Evolutionary conservation across 2,797 vertebrate genomes (phyloP).

Genomic region (Smutsia gigantea): DNA sequence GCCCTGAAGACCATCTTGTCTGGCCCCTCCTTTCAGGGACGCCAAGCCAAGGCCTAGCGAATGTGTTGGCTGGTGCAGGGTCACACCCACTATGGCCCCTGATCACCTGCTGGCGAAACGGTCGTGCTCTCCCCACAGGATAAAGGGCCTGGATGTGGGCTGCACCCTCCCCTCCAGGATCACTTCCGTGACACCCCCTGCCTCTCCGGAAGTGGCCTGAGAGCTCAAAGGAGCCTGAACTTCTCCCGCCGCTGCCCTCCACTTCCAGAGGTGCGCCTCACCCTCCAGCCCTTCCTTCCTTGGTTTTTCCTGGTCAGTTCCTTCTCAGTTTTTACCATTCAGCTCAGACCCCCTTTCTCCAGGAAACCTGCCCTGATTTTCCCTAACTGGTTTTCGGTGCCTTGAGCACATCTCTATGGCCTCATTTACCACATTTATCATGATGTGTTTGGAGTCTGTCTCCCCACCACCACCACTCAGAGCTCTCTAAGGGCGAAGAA

Average conservation of each 20-base stretch:
- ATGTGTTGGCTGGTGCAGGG: not conserved
- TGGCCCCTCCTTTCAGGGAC: not conserved
- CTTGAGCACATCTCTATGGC: not conserved
- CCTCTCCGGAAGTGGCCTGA: not conserved
- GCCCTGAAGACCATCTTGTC: not conserved
- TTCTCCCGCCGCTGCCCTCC: not conserved
- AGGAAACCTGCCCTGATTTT: constrained; percentile 15
- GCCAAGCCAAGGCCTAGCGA: not conserved
- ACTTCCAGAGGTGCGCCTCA: rapidly evolving
- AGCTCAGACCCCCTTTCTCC: not conserved
- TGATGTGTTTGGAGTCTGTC: not conserved
- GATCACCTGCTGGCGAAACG: not conserved
- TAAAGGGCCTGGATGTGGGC: not conserved
- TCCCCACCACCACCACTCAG: not conserved
- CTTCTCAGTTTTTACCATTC: not conserved
- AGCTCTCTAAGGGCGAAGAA: not conserved
- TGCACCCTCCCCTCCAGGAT: not conserved
- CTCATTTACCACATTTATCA: not conserved
- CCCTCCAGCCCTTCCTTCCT: not conserved
- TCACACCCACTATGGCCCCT: not conserved
- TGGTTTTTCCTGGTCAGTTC: not conserved
- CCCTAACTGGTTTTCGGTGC: not conserved
- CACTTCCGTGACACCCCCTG: not conserved
- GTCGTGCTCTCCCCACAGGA: not conserved
- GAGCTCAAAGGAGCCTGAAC: not conserved